These are phyloP conservation scores for Graphium colonna DNA, from an alignment of 2,888 invertebrate genomes.

Conservation along the genomic window DNA sequence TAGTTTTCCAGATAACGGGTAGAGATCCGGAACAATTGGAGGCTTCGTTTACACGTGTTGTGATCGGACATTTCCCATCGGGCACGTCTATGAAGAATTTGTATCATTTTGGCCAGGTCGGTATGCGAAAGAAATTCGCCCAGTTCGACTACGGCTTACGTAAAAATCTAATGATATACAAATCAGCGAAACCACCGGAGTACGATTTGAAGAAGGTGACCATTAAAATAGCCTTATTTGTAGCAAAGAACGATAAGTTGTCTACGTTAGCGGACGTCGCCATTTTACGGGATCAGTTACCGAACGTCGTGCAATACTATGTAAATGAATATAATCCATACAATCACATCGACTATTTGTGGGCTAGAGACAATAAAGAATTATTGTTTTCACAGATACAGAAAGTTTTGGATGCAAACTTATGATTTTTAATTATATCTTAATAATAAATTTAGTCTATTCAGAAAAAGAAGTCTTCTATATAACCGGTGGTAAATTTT, in stretches of 20 bases:
- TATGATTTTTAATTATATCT: background rate
- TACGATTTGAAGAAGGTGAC: slow-evolving; percentile 45
- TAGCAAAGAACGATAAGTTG: slow-evolving; percentile 32
- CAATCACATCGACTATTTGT: slow-evolving; percentile 40
- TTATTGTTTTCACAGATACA: slow-evolving; percentile 15
- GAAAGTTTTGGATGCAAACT: slow-evolving; percentile 1
- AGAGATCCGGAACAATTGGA: slow-evolving; percentile 37
- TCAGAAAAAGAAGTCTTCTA: slow-evolving; percentile 24
- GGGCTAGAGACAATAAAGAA: slow-evolving; percentile 7
- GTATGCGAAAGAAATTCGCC: slow-evolving; percentile 34
- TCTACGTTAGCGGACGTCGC: slow-evolving; percentile 39
- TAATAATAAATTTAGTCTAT: background rate
- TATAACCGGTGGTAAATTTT: too few relatives aligned
- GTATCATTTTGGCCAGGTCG: slow-evolving; percentile 41
- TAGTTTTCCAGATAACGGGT: slow-evolving; percentile 24
- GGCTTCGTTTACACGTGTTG: slow-evolving; percentile 31
- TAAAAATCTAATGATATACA: slow-evolving; percentile 38
- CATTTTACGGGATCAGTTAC: slow-evolving; percentile 32
- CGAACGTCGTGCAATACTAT: slow-evolving; percentile 34
- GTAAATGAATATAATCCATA: slow-evolving; percentile 26
- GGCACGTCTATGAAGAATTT: slow-evolving; percentile 44
- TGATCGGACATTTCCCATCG: slow-evolving; percentile 41
- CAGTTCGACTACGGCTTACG: slow-evolving; percentile 39
- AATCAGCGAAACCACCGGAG: slow-evolving; percentile 34
- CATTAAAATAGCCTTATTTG: slow-evolving; percentile 37